Percentiles rank a stretch among this genome's conserved stretches.
Conservation (phyloP, 1,140 invertebrate species). For the Argopecten irradians region DNA sequence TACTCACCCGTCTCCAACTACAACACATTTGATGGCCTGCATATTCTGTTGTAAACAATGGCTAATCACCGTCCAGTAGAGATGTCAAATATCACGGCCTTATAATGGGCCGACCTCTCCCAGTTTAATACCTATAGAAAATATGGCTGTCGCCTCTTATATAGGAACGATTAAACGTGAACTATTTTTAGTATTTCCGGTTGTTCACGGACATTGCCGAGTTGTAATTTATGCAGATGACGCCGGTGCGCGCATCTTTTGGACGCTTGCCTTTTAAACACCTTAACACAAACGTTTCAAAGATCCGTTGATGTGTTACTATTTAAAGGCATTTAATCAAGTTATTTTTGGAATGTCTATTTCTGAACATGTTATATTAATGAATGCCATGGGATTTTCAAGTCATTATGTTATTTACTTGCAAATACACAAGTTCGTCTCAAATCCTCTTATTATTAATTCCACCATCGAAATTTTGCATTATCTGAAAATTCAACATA, state of each 20-base stretch:
- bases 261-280: not conserved
- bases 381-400: not conserved
- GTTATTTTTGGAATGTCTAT: constrained; percentile 23
- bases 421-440: not conserved
- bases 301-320: not conserved
- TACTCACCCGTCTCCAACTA: constrained; percentile 54
- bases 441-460: too few species aligned
- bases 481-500: too few species aligned
- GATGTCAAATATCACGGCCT: constrained; percentile 25
- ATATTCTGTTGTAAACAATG: constrained; percentile 35
- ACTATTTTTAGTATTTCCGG: constrained; percentile 11
- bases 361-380: not conserved
- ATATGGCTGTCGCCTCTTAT: constrained; percentile 50
- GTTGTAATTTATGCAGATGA: not conserved
- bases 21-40: constrained; percentile 56
- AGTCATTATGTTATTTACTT: not conserved
- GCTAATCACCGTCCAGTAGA: not conserved
- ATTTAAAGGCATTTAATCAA: constrained; percentile 9
- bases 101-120: constrained; percentile 38
- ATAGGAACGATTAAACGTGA: constrained; percentile 21
- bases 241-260: not conserved
- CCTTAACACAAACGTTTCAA: not conserved
- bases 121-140: constrained; percentile 46
- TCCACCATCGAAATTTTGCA: too few species aligned
- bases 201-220: not conserved